Evolutionary conservation across 2,113 vertebrate genomes (phyloP).

Genomic region (Phodopus roborovskii): DNA sequence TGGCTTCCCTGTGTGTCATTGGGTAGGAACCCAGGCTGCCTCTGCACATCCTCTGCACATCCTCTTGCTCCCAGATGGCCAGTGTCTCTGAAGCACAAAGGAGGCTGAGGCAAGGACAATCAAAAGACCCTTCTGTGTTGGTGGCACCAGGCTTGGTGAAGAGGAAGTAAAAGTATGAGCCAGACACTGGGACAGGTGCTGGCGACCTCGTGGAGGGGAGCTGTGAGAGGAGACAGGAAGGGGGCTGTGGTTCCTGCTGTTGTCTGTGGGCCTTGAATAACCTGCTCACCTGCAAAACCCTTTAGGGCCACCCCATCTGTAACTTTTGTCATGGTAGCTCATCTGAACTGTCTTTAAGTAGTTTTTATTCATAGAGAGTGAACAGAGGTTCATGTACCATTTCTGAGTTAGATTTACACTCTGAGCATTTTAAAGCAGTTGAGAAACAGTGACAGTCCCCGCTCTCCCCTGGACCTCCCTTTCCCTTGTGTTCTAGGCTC

Average conservation of each 20-base stretch:
- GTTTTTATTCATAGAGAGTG: background rate
- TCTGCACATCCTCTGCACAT: fast-evolving
- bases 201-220: fast-evolving
- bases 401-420: background rate
- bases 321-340: background rate
- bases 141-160: background rate
- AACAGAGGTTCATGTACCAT: fast-evolving
- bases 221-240: fast-evolving
- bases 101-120: fast-evolving
- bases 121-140: background rate
- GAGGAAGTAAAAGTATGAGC: no score
- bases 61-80: background rate
- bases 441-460: no score
- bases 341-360: background rate
- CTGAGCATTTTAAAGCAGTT: background rate
- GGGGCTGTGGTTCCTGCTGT: background rate
- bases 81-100: fast-evolving
- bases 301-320: no score
- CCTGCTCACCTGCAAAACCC: background rate
- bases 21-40: background rate
- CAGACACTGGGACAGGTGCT: background rate
- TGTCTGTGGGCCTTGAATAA: background rate
- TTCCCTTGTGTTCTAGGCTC: fast-evolving
- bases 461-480: background rate
- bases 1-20: background rate